phyloP scores from a whole-genome alignment of 2,888 invertebrate genomes.

The Invenusta paracnida region DNA sequence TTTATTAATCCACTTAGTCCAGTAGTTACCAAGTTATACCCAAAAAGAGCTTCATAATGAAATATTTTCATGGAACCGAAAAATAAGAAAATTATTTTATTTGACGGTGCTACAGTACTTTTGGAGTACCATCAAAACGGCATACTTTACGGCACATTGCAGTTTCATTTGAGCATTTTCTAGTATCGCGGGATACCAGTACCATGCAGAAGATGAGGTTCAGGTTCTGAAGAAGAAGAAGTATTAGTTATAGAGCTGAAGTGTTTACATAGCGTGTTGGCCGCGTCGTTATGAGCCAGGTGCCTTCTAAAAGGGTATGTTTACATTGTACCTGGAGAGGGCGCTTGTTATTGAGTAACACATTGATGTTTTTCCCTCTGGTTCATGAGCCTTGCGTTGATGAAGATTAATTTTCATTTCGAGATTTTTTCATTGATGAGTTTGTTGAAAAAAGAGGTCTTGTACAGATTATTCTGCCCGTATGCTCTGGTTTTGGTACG shows the following conservation, averaged over 20 bases:
- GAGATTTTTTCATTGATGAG: background rate
- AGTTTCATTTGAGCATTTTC: too few species aligned
- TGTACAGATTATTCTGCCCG: background rate
- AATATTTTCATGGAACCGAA: too few species aligned
- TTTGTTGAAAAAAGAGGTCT: background rate
- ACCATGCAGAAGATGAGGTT: background rate
- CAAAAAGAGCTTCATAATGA: too few species aligned
- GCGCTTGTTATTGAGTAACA: background rate
- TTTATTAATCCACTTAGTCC: too few species aligned
- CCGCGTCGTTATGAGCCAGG: background rate
- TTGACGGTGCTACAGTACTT: too few species aligned
- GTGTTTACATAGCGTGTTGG: background rate
- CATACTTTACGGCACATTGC: too few species aligned
- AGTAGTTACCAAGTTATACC: too few species aligned
- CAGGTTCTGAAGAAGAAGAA: background rate
- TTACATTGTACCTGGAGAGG: background rate
- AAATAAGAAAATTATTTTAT: too few species aligned
- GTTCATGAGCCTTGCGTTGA: background rate
- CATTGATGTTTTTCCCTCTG: background rate
- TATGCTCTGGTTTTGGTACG: conserved; percentile 25
- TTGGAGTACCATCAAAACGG: too few species aligned
- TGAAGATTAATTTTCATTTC: background rate
- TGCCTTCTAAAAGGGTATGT: background rate
- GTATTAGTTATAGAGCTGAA: background rate
- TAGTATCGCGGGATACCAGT: background rate